Evolutionary conservation across 2,797 vertebrate species (phyloP), one percentile per base, ranked within the genome.

Genomic region (Trematomus bernacchii): DNA sequence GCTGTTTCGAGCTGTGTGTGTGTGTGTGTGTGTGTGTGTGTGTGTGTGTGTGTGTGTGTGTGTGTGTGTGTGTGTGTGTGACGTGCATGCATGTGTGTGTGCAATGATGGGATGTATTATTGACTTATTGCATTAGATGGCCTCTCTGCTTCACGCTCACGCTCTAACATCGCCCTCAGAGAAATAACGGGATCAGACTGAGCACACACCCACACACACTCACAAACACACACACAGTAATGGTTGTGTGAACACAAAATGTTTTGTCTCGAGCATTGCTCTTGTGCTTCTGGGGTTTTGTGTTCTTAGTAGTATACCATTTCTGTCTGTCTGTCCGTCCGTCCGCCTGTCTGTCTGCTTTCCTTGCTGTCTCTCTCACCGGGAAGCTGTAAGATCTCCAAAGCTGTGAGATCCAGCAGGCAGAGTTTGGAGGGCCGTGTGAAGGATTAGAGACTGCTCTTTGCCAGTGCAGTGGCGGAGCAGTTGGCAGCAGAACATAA

Each of bases 101-200:
- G 84, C 79, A 85, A 65, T 75, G 78, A 87, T 82, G 78, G 86
- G 85, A 73, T 86, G 78, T 85, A 64, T 88, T 88, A 91, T 89
- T 90, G 85, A 89, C 85, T 93, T 87, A 92, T 91, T 92, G 87
- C 86, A 91, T 91, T 91, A 93, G 87, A 89, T 87, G 80, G 80
- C 83, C 89, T 86, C 77, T 90, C 84, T 82, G 83, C 79, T 91
- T 85, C 80, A 85, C 79, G 76, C 83, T 85, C 80, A 76, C 43
- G 71, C 82, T 89, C 85, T 79, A 78, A 88, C 79, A 85, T 83
- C 66, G 53, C 85, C 88, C 86, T 91, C 83, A 82, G 86, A 91
- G 87, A 88, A 87, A 87, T 85, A 84, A 89, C 71, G 13, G 76
- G 77, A 91, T 85, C 75, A 85, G 77, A 83, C 82, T 19, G 59